Evolutionary conservation across 2,113 vertebrate genomes (phyloP).

Genomic region (Azemiops feae): DNA sequence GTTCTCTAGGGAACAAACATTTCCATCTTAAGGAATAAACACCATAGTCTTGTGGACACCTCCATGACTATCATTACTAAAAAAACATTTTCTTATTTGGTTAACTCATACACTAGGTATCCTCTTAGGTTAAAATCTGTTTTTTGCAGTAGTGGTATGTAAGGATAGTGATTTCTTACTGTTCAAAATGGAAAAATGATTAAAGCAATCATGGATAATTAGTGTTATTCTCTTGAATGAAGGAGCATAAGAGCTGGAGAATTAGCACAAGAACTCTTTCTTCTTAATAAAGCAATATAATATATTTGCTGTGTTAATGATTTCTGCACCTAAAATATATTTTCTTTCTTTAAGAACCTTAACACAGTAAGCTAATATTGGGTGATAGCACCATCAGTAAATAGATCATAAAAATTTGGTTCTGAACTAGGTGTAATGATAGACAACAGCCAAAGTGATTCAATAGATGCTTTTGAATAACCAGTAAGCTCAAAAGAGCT

Average conservation of each 20-base stretch:
- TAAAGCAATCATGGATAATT: neutral
- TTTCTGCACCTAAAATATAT: neutral
- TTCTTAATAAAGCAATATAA: neutral
- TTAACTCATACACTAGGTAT: neutral
- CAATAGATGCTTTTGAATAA: neutral
- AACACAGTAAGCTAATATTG: neutral
- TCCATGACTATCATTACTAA: neutral
- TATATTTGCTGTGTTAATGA: neutral
- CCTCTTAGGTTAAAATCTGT: neutral
- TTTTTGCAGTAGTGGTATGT: neutral
- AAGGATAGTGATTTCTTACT: neutral
- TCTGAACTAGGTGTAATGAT: neutral
- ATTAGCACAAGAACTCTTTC: neutral
- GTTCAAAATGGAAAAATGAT: neutral
- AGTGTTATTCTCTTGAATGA: neutral
- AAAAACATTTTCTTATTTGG: neutral
- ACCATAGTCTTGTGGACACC: neutral
- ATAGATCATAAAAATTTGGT: neutral
- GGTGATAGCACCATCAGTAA: neutral
- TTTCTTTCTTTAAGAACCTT: neutral
- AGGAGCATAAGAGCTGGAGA: neutral
- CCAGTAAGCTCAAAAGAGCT: neutral
- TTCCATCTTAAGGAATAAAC: neutral
- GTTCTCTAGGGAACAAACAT: neutral
- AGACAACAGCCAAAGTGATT: neutral